phyloP scores from a whole-genome alignment of 2,797 vertebrate genomes.

The Neosilurus mollespiculum region DNA sequence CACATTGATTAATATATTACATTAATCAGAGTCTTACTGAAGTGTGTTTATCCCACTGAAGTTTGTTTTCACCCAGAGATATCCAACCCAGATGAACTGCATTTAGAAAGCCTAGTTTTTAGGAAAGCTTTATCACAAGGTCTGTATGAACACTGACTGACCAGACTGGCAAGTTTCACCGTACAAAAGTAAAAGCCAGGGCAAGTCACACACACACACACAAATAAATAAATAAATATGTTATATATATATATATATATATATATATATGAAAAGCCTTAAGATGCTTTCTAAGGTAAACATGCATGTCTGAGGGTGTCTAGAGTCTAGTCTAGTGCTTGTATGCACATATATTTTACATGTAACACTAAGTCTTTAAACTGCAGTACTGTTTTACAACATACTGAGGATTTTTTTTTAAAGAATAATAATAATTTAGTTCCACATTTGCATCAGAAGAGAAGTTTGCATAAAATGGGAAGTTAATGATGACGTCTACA shows the following conservation, averaged over 20 bases:
- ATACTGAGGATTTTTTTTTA: not conserved
- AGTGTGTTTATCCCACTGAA: not conserved
- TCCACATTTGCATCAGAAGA: not conserved
- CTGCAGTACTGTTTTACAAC: not conserved
- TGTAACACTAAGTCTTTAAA: not conserved
- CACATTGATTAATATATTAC: not conserved
- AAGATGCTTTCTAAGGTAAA: not conserved
- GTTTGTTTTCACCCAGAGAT: too few species aligned
- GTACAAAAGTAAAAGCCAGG: not conserved
- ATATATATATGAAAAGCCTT: not conserved
- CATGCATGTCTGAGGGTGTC: not conserved
- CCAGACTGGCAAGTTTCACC: not conserved
- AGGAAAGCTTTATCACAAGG: not conserved
- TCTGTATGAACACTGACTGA: not conserved
- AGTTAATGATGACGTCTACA: conserved; percentile 22
- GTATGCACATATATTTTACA: not conserved
- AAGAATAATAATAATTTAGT: not conserved
- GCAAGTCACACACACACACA: not conserved
- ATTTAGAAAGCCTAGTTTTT: not conserved
- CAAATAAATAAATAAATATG: not conserved
- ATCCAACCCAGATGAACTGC: too few species aligned
- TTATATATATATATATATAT: not conserved
- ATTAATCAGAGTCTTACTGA: not conserved
- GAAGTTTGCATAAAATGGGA: conserved; percentile 25
- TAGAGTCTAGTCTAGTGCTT: not conserved